These are phyloP conservation scores for Chitala chitala DNA, from an alignment of 2,113 vertebrate genomes.

Conservation along the genomic window DNA sequence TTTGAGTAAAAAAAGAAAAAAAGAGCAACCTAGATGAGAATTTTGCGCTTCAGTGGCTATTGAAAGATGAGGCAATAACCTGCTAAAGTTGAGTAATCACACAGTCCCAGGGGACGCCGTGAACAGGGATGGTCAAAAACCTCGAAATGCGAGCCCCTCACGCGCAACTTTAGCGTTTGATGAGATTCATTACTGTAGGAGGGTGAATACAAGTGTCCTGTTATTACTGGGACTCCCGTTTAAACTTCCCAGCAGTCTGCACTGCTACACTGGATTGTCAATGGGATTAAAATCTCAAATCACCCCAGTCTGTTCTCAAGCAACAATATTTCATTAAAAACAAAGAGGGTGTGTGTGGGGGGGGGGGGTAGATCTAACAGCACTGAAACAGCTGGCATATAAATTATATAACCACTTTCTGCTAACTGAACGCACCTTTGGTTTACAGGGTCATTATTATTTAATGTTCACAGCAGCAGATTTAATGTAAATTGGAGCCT, in stretches of 20 bases:
- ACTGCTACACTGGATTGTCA: conserved; percentile 84
- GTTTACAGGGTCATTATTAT: conserved; percentile 95
- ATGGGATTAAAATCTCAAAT: conserved; percentile 99
- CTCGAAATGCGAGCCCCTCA: conserved; percentile 91
- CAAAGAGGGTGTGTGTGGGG: conserved; percentile 88
- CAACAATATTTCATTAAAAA: conserved; percentile 99
- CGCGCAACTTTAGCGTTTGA: conserved; percentile 83
- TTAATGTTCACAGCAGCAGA: conserved; percentile 93
- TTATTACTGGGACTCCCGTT: conserved; percentile 88
- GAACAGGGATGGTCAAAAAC: conserved; percentile 95
- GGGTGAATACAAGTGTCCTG: conserved; percentile 92
- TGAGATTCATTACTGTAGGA: conserved; percentile 90
- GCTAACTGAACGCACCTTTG: conserved; percentile 97
- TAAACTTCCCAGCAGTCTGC: conserved; percentile 86
- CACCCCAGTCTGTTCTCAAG: conserved; percentile 95
- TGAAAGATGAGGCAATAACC: conserved; percentile 99
- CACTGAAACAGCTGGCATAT: conserved; percentile 98
- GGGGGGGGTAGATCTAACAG: conserved; percentile 90
- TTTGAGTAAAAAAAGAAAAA: conserved; percentile 69
- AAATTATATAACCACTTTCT: conserved; percentile 99
- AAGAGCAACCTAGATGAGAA: conserved; percentile 96
- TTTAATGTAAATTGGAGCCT: conserved; percentile 96
- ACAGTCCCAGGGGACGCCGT: conserved; percentile 89
- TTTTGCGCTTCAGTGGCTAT: conserved; percentile 98
- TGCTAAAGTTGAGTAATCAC: conserved; percentile 98